Evolutionary conservation across 2,113 vertebrate species (phyloP), one percentile per base, ranked within the genome.

Genomic region (Eonycteris spelaea): DNA sequence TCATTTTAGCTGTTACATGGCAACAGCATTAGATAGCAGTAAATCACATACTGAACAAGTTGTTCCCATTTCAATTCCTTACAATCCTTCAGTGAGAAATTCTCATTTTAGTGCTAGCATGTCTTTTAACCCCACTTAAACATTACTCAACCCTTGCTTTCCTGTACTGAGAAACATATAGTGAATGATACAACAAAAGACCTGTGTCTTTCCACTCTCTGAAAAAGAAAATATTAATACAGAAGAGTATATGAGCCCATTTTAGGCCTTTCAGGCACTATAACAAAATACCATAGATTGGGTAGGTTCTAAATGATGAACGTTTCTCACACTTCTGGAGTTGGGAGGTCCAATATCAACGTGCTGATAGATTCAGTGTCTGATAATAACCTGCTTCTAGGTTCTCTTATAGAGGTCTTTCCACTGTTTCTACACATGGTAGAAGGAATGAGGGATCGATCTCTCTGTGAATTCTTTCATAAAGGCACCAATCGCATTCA

Each of bases 51-150:
- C 28, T 78, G 61, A 35, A 45, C 74, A 96, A 77, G 14, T 51
- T 90, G 68, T 73, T 83, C 16, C 48, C 35, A 70, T 65, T 94
- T 94, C 43, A 91, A 78, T 70, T 74, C 7, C 19, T 93, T 95
- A 48, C 11, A 88, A 61, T n/a, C 16, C 21, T 83, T 91, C 63
- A 40, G 51, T 55, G 24, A 67, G 8, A 55, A 96, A 68, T 22
- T 43, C 16, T 94, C 33, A 61, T 3, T 88, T 88, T 40, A 67
- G 61, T 88, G n/a, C 13, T 79, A 30, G 14, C 13, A 12, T 79
- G 21, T 40, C 21, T 91, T 84, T 80, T 61, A 67, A 75, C 35
- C 43, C 59, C 86, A 33, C 12, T 70, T 73, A 82, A 86, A 35
- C 9, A 53, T 78, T 48, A 22, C 30, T 88, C 43, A 57, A 61